A percentile compares a stretch with the other conserved stretches of the same genome.
phyloP scores from a whole-genome alignment of 2,113 vertebrate genomes.

The Typhlomys cinereus region DNA sequence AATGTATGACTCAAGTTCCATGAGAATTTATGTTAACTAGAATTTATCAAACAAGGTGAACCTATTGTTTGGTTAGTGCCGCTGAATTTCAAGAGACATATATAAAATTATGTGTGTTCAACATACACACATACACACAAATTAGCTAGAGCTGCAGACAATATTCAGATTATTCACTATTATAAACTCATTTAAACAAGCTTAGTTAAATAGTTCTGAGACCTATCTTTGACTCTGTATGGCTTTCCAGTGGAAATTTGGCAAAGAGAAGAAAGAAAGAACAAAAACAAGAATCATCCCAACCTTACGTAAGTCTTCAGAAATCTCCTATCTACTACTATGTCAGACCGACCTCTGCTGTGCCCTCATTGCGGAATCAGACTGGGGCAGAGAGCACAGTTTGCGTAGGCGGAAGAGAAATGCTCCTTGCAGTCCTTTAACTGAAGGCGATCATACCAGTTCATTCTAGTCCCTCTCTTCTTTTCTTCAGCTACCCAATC shows the following conservation, averaged over 20 bases:
- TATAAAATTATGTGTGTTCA: not conserved
- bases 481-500: not conserved
- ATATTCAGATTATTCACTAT: not conserved
- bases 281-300: slow-evolving; percentile 3
- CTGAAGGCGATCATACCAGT: not conserved
- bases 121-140: not conserved
- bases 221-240: not conserved
- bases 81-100: not conserved
- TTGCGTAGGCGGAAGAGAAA: slow-evolving; percentile 14
- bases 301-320: slow-evolving; percentile 48
- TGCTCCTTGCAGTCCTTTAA: not conserved
- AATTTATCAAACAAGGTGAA: slow-evolving; percentile 10
- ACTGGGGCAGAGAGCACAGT: not conserved
- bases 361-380: not conserved
- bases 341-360: slow-evolving; percentile 63
- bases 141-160: not conserved
- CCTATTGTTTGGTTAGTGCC: not conserved
- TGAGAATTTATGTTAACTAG: not conserved
- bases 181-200: not conserved
- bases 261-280: not conserved
- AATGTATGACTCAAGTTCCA: not conserved
- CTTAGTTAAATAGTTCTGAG: not conserved
- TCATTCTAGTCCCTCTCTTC: not conserved
- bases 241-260: not conserved
- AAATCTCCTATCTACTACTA: not conserved